A percentile compares a stretch with the other conserved stretches of the same genome.
These are phyloP conservation scores for Crotalus tigris DNA, from an alignment of 2,113 vertebrate genomes.

Conservation along the genomic window DNA sequence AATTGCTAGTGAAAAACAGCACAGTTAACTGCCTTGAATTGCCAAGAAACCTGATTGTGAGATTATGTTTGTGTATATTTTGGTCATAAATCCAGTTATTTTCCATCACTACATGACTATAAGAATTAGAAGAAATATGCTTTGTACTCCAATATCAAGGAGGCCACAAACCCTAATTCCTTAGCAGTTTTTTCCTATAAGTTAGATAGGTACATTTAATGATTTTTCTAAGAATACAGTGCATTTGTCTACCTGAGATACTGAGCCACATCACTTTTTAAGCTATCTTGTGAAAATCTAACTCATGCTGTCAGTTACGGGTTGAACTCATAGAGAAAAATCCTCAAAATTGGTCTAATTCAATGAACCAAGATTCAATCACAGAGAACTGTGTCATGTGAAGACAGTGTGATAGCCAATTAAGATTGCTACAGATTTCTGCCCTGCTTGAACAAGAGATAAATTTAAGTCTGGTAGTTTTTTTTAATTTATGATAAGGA, in stretches of 20 bases:
- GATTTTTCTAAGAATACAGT: background rate
- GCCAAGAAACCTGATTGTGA: background rate
- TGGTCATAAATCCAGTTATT: background rate
- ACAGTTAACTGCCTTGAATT: background rate
- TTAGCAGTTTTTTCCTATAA: background rate
- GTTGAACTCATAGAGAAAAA: background rate
- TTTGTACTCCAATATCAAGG: background rate
- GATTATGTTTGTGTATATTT: background rate
- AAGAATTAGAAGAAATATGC: background rate
- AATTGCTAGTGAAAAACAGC: background rate
- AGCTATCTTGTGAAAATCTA: background rate
- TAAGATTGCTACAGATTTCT: background rate
- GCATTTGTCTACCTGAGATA: background rate
- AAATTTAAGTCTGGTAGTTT: background rate
- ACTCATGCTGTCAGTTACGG: background rate
- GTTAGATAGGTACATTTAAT: background rate
- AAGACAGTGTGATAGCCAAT: background rate
- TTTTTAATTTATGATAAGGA: background rate
- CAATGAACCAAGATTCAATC: background rate
- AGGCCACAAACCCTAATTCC: background rate
- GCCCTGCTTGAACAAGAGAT: background rate
- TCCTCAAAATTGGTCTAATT: background rate
- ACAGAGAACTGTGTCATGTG: background rate
- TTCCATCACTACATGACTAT: background rate
- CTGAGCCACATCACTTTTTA: background rate